Conservation (phyloP, 1,140 invertebrate species). For the Anagrus nilaparvatae region DNA sequence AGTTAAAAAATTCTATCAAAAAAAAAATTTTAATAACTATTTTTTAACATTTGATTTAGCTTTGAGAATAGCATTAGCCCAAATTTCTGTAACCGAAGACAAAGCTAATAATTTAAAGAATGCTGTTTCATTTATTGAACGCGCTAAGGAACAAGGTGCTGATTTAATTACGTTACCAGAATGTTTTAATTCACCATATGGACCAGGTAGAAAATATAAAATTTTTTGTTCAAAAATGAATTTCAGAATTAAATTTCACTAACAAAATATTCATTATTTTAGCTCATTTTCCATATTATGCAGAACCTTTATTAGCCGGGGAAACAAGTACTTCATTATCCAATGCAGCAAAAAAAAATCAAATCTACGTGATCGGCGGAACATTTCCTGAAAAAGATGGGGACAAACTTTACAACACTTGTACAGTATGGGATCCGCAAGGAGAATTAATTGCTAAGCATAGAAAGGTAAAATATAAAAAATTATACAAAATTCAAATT, state of each 20-base stretch:
- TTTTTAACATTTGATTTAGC: conserved; percentile 21
- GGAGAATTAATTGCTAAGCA: conserved; percentile 67
- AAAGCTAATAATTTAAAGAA: conserved; percentile 66
- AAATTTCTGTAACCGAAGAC: conserved; percentile 62
- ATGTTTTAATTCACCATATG: conserved; percentile 93
- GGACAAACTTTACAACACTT: conserved; percentile 78
- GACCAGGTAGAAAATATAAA: conserved; percentile 53
- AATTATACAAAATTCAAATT: conserved; percentile 8
- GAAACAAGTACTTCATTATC: conserved; percentile 62
- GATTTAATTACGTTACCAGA: conserved; percentile 77
- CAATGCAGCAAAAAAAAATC: conserved; percentile 62
- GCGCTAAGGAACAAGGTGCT: conserved; percentile 64
- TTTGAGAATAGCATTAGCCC: conserved; percentile 62
- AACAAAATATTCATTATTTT: background rate
- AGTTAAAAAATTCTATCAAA: conserved; percentile 10
- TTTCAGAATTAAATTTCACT: conserved; percentile 1
- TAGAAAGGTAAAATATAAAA: conserved; percentile 54
- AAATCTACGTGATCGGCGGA: conserved; percentile 78
- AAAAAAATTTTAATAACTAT: background rate
- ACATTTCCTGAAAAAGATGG: conserved; percentile 74
- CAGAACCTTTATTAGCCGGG: conserved; percentile 71
- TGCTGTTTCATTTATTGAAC: conserved; percentile 60
- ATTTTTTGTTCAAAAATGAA: background rate
- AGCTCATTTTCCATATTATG: conserved; percentile 77
- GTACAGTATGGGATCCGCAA: conserved; percentile 73